Base-by-base conservation (phyloP, 1,140 invertebrate species). In the Anastrepha ludens region DNA sequence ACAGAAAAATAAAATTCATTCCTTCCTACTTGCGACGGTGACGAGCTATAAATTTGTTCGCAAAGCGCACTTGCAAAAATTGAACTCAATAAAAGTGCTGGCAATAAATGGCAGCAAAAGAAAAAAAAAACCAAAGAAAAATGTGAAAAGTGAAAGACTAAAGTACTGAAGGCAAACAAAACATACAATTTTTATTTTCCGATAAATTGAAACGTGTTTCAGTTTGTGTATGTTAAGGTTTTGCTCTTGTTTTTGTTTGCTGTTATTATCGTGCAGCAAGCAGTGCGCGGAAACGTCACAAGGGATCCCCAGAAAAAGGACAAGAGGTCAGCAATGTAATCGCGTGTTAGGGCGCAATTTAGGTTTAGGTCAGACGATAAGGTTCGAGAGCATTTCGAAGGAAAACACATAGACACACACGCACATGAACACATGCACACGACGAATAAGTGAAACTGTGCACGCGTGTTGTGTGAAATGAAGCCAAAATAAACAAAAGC, bases 291-390 rank as follows among this genome's bases (percentile, higher is more conserved):
- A 1, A 3, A 62, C n/a, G 60, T 8, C 60, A 15, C 60, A 15
- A 20, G 74, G 47, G 47, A 29, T 41, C 47, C 29, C 50, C 4
- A 62, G 4, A 62, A 41, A 29, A 67, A 55, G 74, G 3, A 81
- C 20, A 55, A 55, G 74, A 81, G 50, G 47, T 81, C 74, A 86
- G 29, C 13, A 41, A 11, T 59, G 59, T 65, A 90, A 74, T 91
- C 88, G 91, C 91, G 90, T 92, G 91, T 89, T 88, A 89, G 89
- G 88, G 89, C 87, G 88, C 91, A 91, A 92, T 92, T 92, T 91
- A 89, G 91, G 91, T 92, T 92, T 91, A 91, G 91, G 91, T 92
- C 91, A 92, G 86, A 91, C 91, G 91, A 92, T 92, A 92, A 91
- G 89, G 89, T 90, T 62, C 60, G 41, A 44, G 67, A 74, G 67